Conservation (phyloP, 1,140 invertebrate genomes). For the Spodoptera litura region DNA sequence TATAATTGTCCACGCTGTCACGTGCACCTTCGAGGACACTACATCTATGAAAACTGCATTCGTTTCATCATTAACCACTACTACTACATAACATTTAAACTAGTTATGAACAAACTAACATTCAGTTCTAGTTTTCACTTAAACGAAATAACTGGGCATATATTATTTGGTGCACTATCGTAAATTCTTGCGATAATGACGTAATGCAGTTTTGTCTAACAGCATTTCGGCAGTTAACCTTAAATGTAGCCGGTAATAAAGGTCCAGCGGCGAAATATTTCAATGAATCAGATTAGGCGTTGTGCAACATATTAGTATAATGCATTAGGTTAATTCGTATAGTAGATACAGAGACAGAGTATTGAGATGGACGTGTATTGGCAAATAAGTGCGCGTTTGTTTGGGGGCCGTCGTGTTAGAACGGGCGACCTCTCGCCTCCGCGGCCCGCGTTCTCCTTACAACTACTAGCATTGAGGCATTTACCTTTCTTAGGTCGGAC, state of each 20-base stretch:
- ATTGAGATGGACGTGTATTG: constrained; percentile 63
- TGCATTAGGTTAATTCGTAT: constrained; percentile 39
- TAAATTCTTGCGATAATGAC: constrained; percentile 36
- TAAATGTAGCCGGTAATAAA: constrained; percentile 29
- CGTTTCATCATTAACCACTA: constrained; percentile 27
- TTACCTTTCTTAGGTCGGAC: constrained; percentile 82
- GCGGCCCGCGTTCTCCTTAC: constrained; percentile 61
- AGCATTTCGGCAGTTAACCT: constrained; percentile 14
- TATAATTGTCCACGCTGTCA: constrained; percentile 67
- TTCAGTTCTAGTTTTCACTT: constrained; percentile 19
- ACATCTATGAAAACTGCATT: constrained; percentile 36
- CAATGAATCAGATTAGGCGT: constrained; percentile 37
- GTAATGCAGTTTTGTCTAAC: constrained; percentile 35
- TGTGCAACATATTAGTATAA: constrained; percentile 33
- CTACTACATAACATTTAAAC: constrained; percentile 21
- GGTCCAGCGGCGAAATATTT: constrained; percentile 16
- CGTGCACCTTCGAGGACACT: constrained; percentile 67
- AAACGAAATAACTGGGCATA: constrained; percentile 27
- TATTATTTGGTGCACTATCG: constrained; percentile 18
- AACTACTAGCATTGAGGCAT: constrained; percentile 78
- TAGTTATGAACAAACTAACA: constrained; percentile 12
- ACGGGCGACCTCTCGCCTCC: constrained; percentile 78
- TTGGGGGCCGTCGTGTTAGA: constrained; percentile 75
- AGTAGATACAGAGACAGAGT: constrained; percentile 41
- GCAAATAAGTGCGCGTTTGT: constrained; percentile 75